Evolutionary conservation across 1,140 invertebrate species (phyloP).

Genomic region (Geopemphigus sp.): DNA sequence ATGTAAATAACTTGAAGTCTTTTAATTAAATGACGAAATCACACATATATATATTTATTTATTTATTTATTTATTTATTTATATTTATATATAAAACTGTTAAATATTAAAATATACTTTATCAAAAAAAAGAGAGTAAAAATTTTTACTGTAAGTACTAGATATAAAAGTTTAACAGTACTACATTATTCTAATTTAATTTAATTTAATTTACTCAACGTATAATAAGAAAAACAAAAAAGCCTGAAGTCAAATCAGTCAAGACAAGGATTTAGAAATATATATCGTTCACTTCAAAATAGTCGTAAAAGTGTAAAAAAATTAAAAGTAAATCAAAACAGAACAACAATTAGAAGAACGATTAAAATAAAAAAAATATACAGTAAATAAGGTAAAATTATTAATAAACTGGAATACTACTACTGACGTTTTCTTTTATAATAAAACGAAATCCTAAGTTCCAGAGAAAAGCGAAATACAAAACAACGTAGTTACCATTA

Average conservation of each 20-base stretch:
- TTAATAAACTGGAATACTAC: not conserved
- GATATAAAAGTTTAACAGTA: too few species aligned
- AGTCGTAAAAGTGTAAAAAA: not conserved
- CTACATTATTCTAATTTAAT: too few species aligned
- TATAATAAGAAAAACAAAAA: not conserved
- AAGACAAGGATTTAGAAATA: not conserved
- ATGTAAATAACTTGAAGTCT: constrained; percentile 5
- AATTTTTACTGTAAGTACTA: too few species aligned
- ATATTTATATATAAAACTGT: too few species aligned
- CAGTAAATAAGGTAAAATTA: too few species aligned
- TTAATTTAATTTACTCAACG: not conserved
- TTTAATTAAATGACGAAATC: constrained; percentile 3
- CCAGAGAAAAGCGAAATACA: not conserved
- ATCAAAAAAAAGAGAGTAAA: too few species aligned
- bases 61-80: too few species aligned
- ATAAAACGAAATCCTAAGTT: not conserved
- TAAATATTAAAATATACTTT: too few species aligned
- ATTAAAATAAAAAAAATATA: too few species aligned
- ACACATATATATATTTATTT: too few species aligned
- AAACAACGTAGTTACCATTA: not conserved
- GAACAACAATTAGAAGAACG: too few species aligned
- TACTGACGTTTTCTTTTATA: not conserved
- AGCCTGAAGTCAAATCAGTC: too few species aligned
- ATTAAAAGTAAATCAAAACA: not conserved
- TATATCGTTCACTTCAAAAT: not conserved